Evolutionary conservation across 1,140 invertebrate species (phyloP).

Genomic region (Spodoptera litura): DNA sequence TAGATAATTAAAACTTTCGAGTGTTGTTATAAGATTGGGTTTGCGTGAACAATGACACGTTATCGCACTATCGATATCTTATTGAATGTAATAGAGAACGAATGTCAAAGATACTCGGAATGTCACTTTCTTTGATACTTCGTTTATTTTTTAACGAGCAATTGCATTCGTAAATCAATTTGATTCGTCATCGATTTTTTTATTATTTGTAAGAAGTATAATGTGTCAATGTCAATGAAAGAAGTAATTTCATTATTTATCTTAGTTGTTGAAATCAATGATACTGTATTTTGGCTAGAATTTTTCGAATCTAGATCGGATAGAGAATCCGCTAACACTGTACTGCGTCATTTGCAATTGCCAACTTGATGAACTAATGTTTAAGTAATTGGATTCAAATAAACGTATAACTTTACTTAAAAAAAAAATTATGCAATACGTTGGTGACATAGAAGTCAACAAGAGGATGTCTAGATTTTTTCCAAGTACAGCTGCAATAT

Average conservation of each 20-base stretch:
- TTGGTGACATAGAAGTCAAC: no score
- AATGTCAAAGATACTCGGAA: constrained; percentile 7
- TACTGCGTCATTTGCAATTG: no score
- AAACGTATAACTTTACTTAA: no score
- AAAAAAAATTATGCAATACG: no score
- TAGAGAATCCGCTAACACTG: no score
- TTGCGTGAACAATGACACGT: constrained; percentile 41
- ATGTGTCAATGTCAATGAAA: background rate
- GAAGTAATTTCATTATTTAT: background rate
- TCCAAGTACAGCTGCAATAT: no score
- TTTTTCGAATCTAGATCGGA: background rate
- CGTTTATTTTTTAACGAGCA: constrained; percentile 29
- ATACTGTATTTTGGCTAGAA: background rate
- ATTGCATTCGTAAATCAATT: constrained; percentile 25
- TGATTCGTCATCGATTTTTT: background rate
- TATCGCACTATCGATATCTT: constrained; percentile 51
- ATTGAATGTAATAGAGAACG: constrained; percentile 26
- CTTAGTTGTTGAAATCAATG: background rate
- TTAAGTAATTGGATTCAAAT: no score
- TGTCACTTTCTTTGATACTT: constrained; percentile 34
- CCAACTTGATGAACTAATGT: no score
- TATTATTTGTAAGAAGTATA: background rate
- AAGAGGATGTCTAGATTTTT: no score
- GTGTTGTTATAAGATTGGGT: constrained; percentile 58
- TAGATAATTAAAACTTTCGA: constrained; percentile 75